phyloP scores from a whole-genome alignment of 2,888 invertebrate species.

The Thalpophila matura region DNA sequence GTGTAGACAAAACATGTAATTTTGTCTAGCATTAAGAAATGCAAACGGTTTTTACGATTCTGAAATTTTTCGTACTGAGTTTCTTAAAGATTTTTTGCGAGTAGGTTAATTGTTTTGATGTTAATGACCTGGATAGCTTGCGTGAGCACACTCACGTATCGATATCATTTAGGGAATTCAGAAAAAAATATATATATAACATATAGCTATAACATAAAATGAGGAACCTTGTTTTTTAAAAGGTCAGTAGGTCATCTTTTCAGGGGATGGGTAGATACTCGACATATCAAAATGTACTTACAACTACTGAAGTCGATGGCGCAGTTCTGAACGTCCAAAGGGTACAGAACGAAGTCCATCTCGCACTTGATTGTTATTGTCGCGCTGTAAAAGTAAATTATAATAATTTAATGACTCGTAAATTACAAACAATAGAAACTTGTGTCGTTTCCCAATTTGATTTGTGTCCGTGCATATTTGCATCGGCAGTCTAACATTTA shows the following conservation, averaged over 20 bases:
- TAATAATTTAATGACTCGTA: background rate
- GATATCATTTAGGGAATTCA: background rate
- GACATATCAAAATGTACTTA: conserved; percentile 79
- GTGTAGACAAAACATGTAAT: conserved; percentile 67
- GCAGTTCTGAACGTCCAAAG: conserved; percentile 92
- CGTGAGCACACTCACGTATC: background rate
- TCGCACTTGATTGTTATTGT: conserved; percentile 92
- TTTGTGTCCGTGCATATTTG: background rate
- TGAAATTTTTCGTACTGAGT: conserved; percentile 37
- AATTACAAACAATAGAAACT: background rate
- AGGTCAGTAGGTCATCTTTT: too few relatives aligned
- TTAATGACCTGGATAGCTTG: conserved; percentile 19
- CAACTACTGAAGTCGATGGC: conserved; percentile 92
- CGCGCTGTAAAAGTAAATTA: conserved; percentile 83
- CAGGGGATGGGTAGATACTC: background rate
- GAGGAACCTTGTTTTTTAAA: too few relatives aligned
- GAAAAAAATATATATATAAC: too few relatives aligned
- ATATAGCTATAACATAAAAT: too few relatives aligned
- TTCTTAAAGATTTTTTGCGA: conserved; percentile 29
- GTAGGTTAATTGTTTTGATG: conserved; percentile 32
- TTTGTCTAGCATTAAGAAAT: conserved; percentile 49
- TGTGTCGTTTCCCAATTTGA: background rate
- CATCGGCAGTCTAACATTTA: background rate
- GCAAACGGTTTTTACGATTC: conserved; percentile 48
- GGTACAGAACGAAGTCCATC: conserved; percentile 92